Evolutionary conservation across 2,888 invertebrate genomes (phyloP), one percentile per base, ranked within the genome.

Genomic region (Cyrtodaria siliqua): DNA sequence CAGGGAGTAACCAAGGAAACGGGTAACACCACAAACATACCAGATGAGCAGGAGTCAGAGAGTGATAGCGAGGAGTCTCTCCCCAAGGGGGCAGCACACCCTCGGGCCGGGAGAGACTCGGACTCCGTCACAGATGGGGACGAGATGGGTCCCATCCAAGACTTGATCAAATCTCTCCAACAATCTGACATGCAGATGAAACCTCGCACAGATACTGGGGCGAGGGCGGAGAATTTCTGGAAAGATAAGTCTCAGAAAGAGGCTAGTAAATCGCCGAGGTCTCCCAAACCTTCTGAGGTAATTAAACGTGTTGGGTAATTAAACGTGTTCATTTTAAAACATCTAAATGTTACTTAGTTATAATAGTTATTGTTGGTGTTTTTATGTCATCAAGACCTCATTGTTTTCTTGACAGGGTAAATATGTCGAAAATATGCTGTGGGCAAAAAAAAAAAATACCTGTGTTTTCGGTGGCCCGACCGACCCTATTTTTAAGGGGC

Each of bases 131-230:
- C 55, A 74, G 69, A 70, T 16, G 47, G 44, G 38, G 71, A 68
- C 53, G 81, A 78, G 42, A 66, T 55, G 50, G 56, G 67, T 56
- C 67, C 52, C 38, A 76, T 86, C 62, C 76, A 79, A 67, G 84
- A 84, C 42, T 67, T 82, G 40, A 75, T 78, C 9, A 60, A 64
- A 57, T 67, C 76, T 40, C 61, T 83, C 62, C 82, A 81, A 63
- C 67, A 70, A 66, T 70, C 67, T 16, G 42, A 50, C 16, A 47
- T 24, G 16, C 33, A 59, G 33, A n/a, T 67, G 16, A 57, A 49
- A 23, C 42, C 57, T 18, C 40, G 50, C 9, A 47, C 40, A 16
- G 60, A 49, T 24, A 47, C 59, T 4, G 49, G 23, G 49, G 47
- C 18, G 44, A 56, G 23, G 23, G 62, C 24, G 26, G 67, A 59